phyloP scores from a whole-genome alignment of 2,113 vertebrate species.

The Amphilophus citrinellus region DNA sequence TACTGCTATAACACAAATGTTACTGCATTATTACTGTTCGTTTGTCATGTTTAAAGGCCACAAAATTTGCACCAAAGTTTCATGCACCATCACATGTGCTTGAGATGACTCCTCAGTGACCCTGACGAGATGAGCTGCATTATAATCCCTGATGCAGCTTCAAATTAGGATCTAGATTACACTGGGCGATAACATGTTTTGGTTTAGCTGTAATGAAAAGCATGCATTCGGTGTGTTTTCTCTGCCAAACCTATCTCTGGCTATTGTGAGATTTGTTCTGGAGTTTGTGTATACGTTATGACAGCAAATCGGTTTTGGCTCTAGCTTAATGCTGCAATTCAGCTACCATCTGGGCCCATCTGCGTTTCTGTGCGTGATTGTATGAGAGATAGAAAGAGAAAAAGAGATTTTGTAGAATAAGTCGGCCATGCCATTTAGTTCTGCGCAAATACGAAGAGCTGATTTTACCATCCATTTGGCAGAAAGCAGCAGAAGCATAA shows the following conservation, averaged over 20 bases:
- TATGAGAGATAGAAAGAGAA: background rate
- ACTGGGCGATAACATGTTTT: constrained; percentile 24
- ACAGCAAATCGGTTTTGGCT: constrained; percentile 57
- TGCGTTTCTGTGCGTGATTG: constrained; percentile 50
- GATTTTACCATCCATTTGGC: background rate
- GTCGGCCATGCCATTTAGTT: constrained; percentile 24
- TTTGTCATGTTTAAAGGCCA: background rate
- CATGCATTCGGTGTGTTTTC: background rate
- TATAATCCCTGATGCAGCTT: constrained; percentile 48
- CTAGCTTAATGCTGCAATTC: constrained; percentile 60
- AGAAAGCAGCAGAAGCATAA: background rate
- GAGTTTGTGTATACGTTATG: constrained; percentile 48
- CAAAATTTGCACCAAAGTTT: constrained; percentile 4
- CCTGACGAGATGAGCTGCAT: constrained; percentile 36
- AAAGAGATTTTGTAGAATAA: constrained; percentile 11
- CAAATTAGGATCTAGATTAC: constrained; percentile 59
- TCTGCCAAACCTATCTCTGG: constrained; percentile 9
- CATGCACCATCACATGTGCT: constrained; percentile 7
- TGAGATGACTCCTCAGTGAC: constrained; percentile 28
- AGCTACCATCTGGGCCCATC: constrained; percentile 75
- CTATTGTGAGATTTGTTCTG: constrained; percentile 49
- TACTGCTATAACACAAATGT: constrained; percentile 8
- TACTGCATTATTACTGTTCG: background rate
- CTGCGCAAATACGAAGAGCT: background rate
- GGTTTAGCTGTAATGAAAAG: constrained; percentile 18